Percentiles rank a stretch among this genome's conserved stretches.
phyloP scores from a whole-genome alignment of 2,797 vertebrate species.

The Macropodus opercularis region DNA sequence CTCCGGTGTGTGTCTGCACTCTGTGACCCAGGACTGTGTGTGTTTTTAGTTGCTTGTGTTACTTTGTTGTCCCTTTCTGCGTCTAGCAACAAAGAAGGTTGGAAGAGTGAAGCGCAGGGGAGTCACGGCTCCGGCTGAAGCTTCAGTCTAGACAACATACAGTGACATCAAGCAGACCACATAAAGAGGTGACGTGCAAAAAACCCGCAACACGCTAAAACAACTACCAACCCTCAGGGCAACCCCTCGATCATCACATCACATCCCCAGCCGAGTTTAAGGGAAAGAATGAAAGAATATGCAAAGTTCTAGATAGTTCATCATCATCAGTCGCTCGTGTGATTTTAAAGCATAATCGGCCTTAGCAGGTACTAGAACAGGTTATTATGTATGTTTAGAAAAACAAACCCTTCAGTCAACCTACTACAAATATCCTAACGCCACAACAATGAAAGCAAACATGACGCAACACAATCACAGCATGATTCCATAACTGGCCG shows the following conservation, averaged over 20 bases:
- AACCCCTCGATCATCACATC: constrained; percentile 11
- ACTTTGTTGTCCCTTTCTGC: constrained; percentile 33
- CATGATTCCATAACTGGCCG: constrained; percentile 45
- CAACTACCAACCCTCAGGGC: background rate
- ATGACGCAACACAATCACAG: constrained; percentile 28
- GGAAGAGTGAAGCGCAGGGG: constrained; percentile 18
- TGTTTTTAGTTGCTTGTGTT: constrained; percentile 27
- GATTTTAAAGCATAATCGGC: too few species aligned
- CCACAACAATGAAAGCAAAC: too few species aligned
- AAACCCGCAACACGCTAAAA: constrained; percentile 8
- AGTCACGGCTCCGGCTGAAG: constrained; percentile 14
- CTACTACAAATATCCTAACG: too few species aligned
- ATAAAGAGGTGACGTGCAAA: constrained; percentile 15
- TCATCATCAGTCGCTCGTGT: background rate
- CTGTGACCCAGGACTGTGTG: constrained; percentile 59
- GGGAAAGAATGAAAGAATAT: background rate
- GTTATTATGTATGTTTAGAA: too few species aligned
- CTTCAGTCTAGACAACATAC: constrained; percentile 13
- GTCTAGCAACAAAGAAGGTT: constrained; percentile 27
- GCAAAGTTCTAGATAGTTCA: background rate
- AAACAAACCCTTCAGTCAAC: too few species aligned
- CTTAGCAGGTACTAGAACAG: too few species aligned
- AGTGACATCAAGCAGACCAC: constrained; percentile 18
- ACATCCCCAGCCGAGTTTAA: constrained; percentile 15
- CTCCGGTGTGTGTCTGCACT: constrained; percentile 69